Percentiles rank a stretch among this genome's conserved stretches.
Evolutionary conservation across 2,113 vertebrate species (phyloP).

Genomic region (Muscicapa adusta): DNA sequence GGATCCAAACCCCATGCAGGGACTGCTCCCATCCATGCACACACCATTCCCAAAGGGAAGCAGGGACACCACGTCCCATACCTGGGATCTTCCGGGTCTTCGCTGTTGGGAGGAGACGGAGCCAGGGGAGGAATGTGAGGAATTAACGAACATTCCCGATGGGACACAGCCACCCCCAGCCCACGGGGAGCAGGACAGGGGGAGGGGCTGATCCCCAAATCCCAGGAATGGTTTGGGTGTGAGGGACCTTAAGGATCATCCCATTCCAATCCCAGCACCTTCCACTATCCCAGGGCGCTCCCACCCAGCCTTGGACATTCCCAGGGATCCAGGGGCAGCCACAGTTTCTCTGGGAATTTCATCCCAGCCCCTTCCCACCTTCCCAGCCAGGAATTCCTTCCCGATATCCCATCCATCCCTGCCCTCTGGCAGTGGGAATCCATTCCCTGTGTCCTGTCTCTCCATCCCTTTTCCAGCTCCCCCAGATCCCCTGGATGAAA

Average conservation of each 20-base stretch:
- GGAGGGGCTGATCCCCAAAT: neutral
- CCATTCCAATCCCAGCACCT: accelerated
- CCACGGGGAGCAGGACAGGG: neutral
- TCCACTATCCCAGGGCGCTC: accelerated
- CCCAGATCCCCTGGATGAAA: neutral
- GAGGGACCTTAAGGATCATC: neutral
- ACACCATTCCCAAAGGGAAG: neutral
- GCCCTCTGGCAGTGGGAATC: too few relatives aligned
- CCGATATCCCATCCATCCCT: neutral
- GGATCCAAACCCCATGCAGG: neutral
- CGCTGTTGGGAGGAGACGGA: neutral
- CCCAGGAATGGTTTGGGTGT: neutral
- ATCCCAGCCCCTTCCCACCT: neutral
- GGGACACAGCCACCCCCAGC: accelerated
- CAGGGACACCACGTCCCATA: neutral
- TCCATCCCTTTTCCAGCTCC: neutral
- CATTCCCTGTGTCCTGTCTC: neutral
- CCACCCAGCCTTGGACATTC: accelerated
- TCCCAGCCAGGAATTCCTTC: neutral
- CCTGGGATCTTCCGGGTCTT: conserved; percentile 32
- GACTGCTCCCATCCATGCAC: neutral
- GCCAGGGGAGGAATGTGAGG: neutral
- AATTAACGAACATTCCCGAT: neutral
- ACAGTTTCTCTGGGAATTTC: neutral
- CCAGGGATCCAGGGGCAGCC: neutral